phyloP scores from a whole-genome alignment of 2,113 vertebrate species.

The Cyprinodon variegatus region DNA sequence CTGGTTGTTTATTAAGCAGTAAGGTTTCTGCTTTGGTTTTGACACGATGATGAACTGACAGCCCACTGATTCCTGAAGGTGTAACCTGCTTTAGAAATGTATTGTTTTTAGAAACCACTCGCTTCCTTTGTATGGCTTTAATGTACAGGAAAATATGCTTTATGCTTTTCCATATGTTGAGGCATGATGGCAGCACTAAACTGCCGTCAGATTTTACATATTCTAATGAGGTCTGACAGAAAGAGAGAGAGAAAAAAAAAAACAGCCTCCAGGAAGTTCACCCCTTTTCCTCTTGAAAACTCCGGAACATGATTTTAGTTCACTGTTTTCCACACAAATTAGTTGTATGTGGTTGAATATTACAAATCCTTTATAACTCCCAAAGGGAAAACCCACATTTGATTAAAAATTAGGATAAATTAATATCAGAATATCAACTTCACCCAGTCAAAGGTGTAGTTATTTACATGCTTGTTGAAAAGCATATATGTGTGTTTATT shows the following conservation, averaged over 20 bases:
- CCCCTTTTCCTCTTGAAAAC: background rate
- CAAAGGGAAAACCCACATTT: too few relatives aligned
- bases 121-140: background rate
- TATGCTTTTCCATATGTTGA: slow-evolving; percentile 10
- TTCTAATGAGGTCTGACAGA: too few relatives aligned
- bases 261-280: background rate
- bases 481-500: too few relatives aligned
- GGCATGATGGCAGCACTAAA: background rate
- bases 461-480: too few relatives aligned
- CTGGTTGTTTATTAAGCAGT: background rate
- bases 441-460: too few relatives aligned
- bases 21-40: slow-evolving; percentile 4
- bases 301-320: too few relatives aligned
- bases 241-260: background rate
- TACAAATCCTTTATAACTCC: too few relatives aligned
- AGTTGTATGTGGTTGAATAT: too few relatives aligned
- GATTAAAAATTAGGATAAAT: too few relatives aligned
- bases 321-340: too few relatives aligned
- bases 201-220: background rate
- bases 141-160: background rate
- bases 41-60: background rate
- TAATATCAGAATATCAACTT: too few relatives aligned
- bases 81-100: background rate
- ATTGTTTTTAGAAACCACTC: background rate
- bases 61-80: background rate